phyloP scores from a whole-genome alignment of 2,113 vertebrate species.

The Amphiprion ocellaris region DNA sequence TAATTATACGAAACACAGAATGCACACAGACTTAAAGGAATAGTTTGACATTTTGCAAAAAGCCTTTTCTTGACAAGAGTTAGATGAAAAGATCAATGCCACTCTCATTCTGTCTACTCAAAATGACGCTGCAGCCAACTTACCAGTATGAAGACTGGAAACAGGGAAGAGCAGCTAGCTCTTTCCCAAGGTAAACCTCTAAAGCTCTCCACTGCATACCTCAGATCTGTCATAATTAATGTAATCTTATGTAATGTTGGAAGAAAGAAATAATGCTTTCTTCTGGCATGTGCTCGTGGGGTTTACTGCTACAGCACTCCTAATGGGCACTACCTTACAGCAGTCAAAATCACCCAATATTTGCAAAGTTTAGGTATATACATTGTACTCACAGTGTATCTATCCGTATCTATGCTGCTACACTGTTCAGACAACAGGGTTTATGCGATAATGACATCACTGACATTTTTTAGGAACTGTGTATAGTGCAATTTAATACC shows the following conservation, averaged over 20 bases:
- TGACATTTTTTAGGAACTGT: too few relatives aligned
- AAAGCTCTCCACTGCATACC: background rate
- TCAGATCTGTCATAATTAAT: background rate
- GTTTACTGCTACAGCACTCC: background rate
- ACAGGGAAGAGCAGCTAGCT: background rate
- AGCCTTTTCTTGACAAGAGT: background rate
- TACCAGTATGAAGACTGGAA: background rate
- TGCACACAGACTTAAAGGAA: slow-evolving; percentile 13
- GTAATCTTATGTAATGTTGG: background rate
- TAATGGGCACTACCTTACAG: background rate
- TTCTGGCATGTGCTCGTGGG: background rate
- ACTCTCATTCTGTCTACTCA: background rate
- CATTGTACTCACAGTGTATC: too few relatives aligned
- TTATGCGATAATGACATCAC: too few relatives aligned
- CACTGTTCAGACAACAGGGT: too few relatives aligned
- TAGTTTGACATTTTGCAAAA: slow-evolving; percentile 22
- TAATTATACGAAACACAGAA: background rate
- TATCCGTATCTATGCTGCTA: too few relatives aligned
- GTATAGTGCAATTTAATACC: too few relatives aligned
- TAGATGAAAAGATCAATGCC: background rate
- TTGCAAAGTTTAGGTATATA: too few relatives aligned
- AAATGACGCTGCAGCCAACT: background rate
- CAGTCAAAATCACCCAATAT: background rate
- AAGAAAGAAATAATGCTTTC: background rate
- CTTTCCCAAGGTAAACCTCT: background rate